Evolutionary conservation across 2,888 invertebrate species (phyloP).

Genomic region (Laothoe populi): DNA sequence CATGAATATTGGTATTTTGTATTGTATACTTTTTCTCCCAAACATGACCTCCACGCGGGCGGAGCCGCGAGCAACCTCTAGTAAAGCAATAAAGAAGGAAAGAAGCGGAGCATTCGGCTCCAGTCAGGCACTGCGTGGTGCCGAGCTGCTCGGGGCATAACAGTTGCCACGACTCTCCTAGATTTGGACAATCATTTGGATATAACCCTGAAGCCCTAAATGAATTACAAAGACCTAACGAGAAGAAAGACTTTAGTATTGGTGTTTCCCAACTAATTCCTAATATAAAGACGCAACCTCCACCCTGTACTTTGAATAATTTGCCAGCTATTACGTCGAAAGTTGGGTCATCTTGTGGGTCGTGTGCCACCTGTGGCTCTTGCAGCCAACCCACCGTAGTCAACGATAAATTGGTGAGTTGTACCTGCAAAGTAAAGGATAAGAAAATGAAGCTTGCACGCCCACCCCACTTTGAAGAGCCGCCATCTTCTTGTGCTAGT

Average conservation of each 20-base stretch:
- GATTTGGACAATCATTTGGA: background rate
- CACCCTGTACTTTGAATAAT: background rate
- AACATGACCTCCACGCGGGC: too few relatives aligned
- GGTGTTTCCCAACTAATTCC: background rate
- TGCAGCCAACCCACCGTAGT: conserved; percentile 29
- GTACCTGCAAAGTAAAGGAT: conserved; percentile 32
- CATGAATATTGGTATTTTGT: too few relatives aligned
- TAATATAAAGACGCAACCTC: background rate
- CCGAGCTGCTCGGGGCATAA: conserved; percentile 15
- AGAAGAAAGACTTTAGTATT: background rate
- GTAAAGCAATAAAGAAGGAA: too few relatives aligned
- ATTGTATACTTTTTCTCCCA: too few relatives aligned
- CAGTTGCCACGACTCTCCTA: background rate
- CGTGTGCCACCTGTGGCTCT: conserved; percentile 24
- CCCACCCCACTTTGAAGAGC: conserved; percentile 9
- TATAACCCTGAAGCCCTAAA: background rate
- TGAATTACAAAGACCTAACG: background rate
- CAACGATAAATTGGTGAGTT: conserved; percentile 28
- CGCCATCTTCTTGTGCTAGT: background rate
- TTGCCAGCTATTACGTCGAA: background rate
- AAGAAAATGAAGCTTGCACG: conserved; percentile 29
- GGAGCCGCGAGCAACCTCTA: too few relatives aligned
- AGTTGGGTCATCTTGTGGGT: conserved; percentile 27
- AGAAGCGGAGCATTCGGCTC: conserved; percentile 14
- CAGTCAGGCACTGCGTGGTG: conserved; percentile 12